These are phyloP conservation scores for Acanthisitta chloris DNA, from an alignment of 2,113 vertebrate genomes.

Conservation along the genomic window DNA sequence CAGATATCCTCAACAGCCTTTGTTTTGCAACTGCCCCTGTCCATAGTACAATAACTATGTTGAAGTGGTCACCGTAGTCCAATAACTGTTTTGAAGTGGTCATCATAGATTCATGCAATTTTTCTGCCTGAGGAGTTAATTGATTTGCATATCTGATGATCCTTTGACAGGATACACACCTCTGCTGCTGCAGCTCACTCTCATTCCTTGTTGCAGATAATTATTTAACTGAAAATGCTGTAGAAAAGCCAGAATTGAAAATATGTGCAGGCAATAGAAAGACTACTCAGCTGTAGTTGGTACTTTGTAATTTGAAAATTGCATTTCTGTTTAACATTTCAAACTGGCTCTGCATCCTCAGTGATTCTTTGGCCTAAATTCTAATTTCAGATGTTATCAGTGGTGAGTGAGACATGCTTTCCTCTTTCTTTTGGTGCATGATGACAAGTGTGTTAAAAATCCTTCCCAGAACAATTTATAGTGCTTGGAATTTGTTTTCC, in stretches of 20 bases:
- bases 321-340: neutral
- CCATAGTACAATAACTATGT: neutral
- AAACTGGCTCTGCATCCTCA: neutral
- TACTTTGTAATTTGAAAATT: neutral
- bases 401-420: slow-evolving; percentile 4
- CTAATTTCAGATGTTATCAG: slow-evolving; percentile 8
- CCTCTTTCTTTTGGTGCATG: neutral
- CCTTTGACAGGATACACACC: neutral
- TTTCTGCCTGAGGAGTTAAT: neutral
- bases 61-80: neutral
- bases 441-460: neutral
- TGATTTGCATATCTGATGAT: slow-evolving; percentile 19
- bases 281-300: neutral
- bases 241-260: neutral
- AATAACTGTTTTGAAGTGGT: neutral
- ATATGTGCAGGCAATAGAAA: neutral
- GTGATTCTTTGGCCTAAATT: neutral
- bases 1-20: neutral
- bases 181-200: neutral
- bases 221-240: neutral
- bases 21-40: neutral
- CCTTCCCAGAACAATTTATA: neutral
- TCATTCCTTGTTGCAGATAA: neutral
- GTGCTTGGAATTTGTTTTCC: slow-evolving; percentile 5
- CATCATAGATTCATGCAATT: neutral